Evolutionary conservation across 2,888 invertebrate genomes (phyloP).

Genomic region (Tipula lateralis): DNA sequence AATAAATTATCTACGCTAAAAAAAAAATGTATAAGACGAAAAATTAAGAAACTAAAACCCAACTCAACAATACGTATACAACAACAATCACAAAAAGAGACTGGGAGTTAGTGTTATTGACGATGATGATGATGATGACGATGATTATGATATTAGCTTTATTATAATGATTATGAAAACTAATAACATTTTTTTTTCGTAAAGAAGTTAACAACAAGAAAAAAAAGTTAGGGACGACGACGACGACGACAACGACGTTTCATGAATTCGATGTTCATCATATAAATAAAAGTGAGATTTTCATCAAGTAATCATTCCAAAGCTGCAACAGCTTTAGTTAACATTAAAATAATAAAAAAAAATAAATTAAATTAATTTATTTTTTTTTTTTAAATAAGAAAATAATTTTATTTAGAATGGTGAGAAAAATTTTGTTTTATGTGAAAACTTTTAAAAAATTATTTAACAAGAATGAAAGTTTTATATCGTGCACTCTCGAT

Average conservation of each 20-base stretch:
- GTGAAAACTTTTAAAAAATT: neutral
- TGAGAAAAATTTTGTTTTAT: neutral
- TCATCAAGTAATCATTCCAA: neutral
- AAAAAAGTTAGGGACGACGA: constrained; percentile 3
- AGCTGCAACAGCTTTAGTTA: constrained; percentile 26
- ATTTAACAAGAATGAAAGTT: neutral
- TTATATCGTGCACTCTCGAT: neutral
- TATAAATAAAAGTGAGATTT: constrained; percentile 28
- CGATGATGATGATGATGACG: neutral
- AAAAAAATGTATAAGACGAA: neutral
- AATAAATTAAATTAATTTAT: neutral
- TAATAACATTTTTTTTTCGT: neutral
- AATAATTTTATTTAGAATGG: neutral
- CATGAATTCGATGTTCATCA: neutral
- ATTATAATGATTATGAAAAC: neutral
- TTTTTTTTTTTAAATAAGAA: neutral
- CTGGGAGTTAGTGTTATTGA: neutral
- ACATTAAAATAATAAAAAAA: constrained; percentile 1
- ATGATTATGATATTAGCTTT: neutral
- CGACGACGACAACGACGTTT: neutral
- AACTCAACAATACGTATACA: neutral
- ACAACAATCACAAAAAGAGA: neutral
- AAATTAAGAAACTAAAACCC: neutral
- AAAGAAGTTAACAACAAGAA: neutral
- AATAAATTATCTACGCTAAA: neutral